Evolutionary conservation across 2,888 invertebrate genomes (phyloP).

Genomic region (Lepidocyrtoides sp.): DNA sequence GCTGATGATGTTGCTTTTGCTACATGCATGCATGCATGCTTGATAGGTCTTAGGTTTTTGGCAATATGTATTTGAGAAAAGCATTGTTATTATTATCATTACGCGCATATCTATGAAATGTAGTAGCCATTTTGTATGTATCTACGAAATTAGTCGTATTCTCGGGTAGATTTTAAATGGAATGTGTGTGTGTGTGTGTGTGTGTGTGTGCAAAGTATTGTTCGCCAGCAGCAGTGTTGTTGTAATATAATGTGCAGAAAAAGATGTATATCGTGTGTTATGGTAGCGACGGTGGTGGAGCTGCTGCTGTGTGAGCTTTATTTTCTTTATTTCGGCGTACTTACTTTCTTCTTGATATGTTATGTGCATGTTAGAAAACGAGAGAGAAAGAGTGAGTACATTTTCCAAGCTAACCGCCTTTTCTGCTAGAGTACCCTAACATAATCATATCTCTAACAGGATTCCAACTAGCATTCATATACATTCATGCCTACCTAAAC

Average conservation of each 20-base stretch:
- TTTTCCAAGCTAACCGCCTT: conserved; percentile 78
- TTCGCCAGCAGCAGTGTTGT: conserved; percentile 4
- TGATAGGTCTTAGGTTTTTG: conserved; percentile 34
- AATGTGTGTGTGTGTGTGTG: too few relatives aligned
- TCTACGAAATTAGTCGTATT: conserved; percentile 11
- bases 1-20: conserved; percentile 28
- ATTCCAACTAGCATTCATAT: conserved; percentile 65
- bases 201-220: too few relatives aligned
- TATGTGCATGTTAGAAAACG: conserved; percentile 46
- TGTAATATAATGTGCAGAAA: neutral
- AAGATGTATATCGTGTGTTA: neutral
- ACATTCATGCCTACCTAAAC: conserved; percentile 31
- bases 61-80: conserved; percentile 34
- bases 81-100: conserved; percentile 55
- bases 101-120: neutral
- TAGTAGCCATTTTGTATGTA: neutral
- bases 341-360: conserved; percentile 40
- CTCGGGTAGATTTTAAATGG: neutral
- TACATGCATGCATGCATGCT: conserved; percentile 21
- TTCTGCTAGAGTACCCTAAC: conserved; percentile 80
- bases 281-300: conserved; percentile 5
- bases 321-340: conserved; percentile 49
- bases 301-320: conserved; percentile 22
- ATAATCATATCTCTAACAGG: conserved; percentile 81
- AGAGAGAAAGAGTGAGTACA: conserved; percentile 51